A percentile compares a stretch with the other conserved stretches of the same genome.
Conservation (phyloP, 1,140 invertebrate species). For the Bactericera cockerelli region DNA sequence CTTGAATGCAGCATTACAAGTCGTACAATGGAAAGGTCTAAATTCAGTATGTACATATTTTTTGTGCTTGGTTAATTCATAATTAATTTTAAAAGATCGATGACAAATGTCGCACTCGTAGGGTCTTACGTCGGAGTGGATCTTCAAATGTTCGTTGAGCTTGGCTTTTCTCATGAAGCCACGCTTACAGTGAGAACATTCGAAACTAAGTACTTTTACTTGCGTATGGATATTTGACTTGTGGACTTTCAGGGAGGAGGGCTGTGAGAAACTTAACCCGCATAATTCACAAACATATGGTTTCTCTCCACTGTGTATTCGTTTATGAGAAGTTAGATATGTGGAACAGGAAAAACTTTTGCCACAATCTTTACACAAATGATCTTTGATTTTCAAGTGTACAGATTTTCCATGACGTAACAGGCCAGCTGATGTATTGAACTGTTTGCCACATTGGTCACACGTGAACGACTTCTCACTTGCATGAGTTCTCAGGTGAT, state of each 20-base stretch:
- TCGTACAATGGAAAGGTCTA: neutral
- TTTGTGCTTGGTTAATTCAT: neutral
- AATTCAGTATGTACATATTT: neutral
- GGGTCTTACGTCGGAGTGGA: conserved; percentile 17
- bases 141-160: neutral
- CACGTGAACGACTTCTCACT: conserved; percentile 66
- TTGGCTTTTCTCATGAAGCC: conserved; percentile 14
- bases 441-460: conserved; percentile 62
- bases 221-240: conserved; percentile 25
- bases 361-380: conserved; percentile 16
- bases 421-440: conserved; percentile 32
- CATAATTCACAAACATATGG: conserved; percentile 43
- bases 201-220: neutral
- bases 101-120: conserved; percentile 27
- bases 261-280: conserved; percentile 46
- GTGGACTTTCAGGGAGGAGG: conserved; percentile 32
- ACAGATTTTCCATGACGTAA: neutral
- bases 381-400: neutral
- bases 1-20: conserved; percentile 5
- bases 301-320: conserved; percentile 27
- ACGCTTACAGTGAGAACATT: neutral
- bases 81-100: neutral
- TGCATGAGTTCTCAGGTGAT: conserved; percentile 80
- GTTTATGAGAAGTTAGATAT: conserved; percentile 19
- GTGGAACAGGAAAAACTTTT: conserved; percentile 13